Conservation (phyloP, 2,797 vertebrate genomes). For the Siniperca obscura region DNA sequence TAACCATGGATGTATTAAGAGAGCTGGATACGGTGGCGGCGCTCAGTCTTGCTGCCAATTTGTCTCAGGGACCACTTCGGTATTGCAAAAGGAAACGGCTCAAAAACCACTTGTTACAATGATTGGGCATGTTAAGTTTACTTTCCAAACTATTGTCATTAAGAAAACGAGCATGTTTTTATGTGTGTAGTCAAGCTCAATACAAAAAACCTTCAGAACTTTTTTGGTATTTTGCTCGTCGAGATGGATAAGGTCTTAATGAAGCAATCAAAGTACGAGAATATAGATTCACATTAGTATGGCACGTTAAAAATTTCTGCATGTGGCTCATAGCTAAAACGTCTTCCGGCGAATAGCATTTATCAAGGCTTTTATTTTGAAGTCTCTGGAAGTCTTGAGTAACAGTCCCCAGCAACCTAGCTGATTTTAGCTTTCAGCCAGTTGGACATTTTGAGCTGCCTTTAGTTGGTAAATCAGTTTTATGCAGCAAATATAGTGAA, state of each 20-base stretch:
- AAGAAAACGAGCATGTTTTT: no score
- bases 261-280: neutral
- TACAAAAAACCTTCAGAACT: no score
- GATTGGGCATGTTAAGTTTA: no score
- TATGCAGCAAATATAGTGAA: neutral
- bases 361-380: neutral
- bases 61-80: neutral
- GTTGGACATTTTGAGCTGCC: neutral
- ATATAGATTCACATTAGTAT: neutral
- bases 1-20: neutral
- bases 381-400: neutral
- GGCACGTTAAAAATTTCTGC: neutral
- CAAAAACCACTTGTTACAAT: neutral
- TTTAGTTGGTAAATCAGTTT: neutral
- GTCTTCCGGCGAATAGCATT: neutral
- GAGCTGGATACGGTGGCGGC: neutral
- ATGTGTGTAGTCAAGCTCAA: no score
- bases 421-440: neutral
- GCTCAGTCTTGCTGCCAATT: neutral
- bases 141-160: no score
- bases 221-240: no score
- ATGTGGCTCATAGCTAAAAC: neutral
- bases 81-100: neutral
- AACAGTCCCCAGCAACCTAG: neutral
- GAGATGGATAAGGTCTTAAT: no score